A percentile compares a stretch with the other conserved stretches of the same genome.
Evolutionary conservation across 2,797 vertebrate genomes (phyloP).

Genomic region (Clangula hyemalis): DNA sequence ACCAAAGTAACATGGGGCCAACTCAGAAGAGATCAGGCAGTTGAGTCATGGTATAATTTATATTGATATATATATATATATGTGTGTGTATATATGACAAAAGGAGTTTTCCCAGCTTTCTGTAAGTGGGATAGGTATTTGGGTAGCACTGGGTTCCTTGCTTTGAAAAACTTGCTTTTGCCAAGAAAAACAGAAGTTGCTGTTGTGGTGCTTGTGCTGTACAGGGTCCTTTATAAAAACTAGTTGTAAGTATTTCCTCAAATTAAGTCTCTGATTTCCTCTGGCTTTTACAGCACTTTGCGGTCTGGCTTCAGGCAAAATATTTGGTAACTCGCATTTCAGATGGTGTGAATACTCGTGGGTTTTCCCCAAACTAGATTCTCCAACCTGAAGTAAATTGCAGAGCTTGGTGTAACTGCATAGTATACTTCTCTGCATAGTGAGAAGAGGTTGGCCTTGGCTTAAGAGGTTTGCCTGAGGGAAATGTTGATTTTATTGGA

Average conservation of each 20-base stretch:
- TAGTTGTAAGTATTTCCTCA: background rate
- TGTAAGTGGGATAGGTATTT: background rate
- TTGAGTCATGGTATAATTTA: background rate
- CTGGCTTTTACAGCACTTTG: background rate
- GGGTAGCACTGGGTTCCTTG: background rate
- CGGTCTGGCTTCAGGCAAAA: constrained; percentile 45
- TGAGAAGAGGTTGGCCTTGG: background rate
- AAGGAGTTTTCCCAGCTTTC: background rate
- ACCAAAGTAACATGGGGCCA: background rate
- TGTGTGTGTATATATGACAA: background rate
- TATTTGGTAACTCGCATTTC: constrained; percentile 25
- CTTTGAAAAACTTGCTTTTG: background rate
- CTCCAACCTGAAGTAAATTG: background rate
- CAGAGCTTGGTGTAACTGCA: background rate
- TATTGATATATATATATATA: background rate
- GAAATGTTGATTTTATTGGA: background rate
- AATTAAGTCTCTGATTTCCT: constrained; percentile 28
- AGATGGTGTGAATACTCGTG: background rate
- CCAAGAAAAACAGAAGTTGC: background rate
- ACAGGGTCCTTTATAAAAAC: background rate
- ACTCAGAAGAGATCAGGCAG: rapidly evolving
- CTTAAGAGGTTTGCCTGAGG: background rate
- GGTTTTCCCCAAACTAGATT: background rate
- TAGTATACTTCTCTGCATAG: background rate
- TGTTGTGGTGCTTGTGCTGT: background rate